A percentile compares a stretch with the other conserved stretches of the same genome.
Conservation (phyloP, 53 echinoderm and acorn worm genomes). For the Echinarachnius parma region DNA sequence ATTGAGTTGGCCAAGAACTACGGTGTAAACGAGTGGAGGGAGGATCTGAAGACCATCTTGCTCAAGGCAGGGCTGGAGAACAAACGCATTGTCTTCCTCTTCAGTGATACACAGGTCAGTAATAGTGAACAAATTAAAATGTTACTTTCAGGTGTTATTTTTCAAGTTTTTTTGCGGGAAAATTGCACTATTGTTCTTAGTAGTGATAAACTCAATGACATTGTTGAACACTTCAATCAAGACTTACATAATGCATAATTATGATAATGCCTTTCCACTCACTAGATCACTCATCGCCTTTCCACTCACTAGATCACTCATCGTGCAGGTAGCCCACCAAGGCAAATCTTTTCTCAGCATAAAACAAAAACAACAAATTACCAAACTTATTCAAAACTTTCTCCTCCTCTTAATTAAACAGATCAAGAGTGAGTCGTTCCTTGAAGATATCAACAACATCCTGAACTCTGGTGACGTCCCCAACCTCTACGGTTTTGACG, state of each 20-base stretch:
- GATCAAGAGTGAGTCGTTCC: constrained; percentile 98
- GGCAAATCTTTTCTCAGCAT: constrained; percentile 77
- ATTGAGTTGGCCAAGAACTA: constrained; percentile 97
- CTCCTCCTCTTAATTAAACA: background rate
- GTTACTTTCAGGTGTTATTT: no score
- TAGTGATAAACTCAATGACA: background rate
- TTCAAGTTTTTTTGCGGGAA: no score
- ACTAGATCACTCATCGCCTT: no score
- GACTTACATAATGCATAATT: no score
- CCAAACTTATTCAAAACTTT: background rate
- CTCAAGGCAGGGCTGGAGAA: constrained; percentile 92
- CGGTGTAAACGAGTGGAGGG: constrained; percentile 91
- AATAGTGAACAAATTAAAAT: no score
- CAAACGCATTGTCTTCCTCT: constrained; percentile 91
- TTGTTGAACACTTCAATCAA: no score
- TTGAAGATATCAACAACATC: constrained; percentile 98
- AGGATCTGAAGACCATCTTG: constrained; percentile 90
- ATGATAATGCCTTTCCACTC: background rate
- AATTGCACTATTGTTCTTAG: no score
- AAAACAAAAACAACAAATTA: constrained; percentile 47
- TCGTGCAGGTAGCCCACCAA: constrained; percentile 74
- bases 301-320: constrained; percentile 17
- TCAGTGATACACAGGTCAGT: constrained; percentile 95
- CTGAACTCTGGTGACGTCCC: constrained; percentile 97
- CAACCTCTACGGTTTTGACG: constrained; percentile 94